A percentile compares a stretch with the other conserved stretches of the same genome.
phyloP scores from a whole-genome alignment of 2,797 vertebrate species.

The Dendrocincla tyrannina region DNA sequence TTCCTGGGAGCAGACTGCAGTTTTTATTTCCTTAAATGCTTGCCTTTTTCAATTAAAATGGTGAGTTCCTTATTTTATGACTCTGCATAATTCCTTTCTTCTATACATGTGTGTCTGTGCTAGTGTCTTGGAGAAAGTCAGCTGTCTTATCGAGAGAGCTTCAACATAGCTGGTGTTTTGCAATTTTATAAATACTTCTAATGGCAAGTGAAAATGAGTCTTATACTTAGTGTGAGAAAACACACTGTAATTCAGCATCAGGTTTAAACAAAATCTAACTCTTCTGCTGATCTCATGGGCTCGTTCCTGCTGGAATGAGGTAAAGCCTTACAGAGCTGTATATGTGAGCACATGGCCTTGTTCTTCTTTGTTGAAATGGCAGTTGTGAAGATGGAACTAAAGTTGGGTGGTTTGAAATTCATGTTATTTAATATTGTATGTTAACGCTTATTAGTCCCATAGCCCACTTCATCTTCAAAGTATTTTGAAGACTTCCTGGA shows the following conservation, averaged over 20 bases:
- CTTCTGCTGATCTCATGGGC: background rate
- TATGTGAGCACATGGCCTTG: fast-evolving
- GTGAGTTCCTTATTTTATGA: conserved; percentile 32
- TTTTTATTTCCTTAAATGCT: background rate
- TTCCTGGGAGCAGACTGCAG: background rate
- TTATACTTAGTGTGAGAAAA: background rate
- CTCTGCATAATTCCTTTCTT: background rate
- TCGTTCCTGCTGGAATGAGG: background rate
- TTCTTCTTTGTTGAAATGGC: background rate
- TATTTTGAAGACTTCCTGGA: background rate
- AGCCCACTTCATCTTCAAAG: background rate
- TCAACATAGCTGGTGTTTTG: background rate
- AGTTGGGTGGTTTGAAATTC: background rate
- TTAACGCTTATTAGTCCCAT: background rate
- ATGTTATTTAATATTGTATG: background rate
- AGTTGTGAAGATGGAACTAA: background rate
- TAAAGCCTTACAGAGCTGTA: background rate
- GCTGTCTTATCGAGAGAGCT: background rate
- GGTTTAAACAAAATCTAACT: conserved; percentile 2
- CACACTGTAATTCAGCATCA: background rate
- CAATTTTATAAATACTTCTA: background rate
- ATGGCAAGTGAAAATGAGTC: background rate
- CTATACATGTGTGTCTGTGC: background rate
- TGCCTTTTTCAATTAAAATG: background rate
- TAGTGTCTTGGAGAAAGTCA: background rate